Base-by-base conservation (phyloP, 2,888 invertebrate species). In the Ditula angustiorana region DNA sequence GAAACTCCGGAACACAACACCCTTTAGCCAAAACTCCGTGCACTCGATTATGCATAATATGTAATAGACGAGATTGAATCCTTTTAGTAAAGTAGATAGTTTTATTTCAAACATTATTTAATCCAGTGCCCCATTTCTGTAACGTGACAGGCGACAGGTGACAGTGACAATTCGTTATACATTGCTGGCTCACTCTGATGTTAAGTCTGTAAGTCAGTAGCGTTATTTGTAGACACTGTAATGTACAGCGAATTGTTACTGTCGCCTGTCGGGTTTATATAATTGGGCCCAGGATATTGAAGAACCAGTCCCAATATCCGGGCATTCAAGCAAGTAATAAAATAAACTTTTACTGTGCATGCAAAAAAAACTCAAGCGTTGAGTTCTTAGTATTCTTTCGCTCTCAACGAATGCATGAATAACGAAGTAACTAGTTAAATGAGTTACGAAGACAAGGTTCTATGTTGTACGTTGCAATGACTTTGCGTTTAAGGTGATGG, bases 231-330 rank as follows among this genome's bases (percentile, higher is more conserved):
- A n/a, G n/a, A n/a, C n/a, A n/a, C n/a, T n/a, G n/a, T n/a, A n/a
- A n/a, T n/a, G n/a, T n/a, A n/a, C n/a, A n/a, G n/a, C n/a, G n/a
- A n/a, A n/a, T n/a, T n/a, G n/a, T n/a, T n/a, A n/a, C n/a, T n/a
- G n/a, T n/a, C n/a, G n/a, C n/a, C n/a, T n/a, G n/a, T n/a, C n/a
- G n/a, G n/a, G n/a, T n/a, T n/a, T n/a, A n/a, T n/a, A 19, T 8
- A 16, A 41, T 41, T 24, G 19, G 44, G 28, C n/a, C 16, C 56
- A 46, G 53, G 55, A 55, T 47, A 61, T 37, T 13, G 26, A 61
- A 56, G 46, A 62, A 62, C 56, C 49, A 5, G 61, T 56, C 49
- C 28, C 37, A 16, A 56, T 62, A 49, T 56, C 61, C 61, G 56
- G 56, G 16, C 49, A 56, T 62, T 62, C 23, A 30, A 56, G 21